Conservation (phyloP, 2,797 vertebrate species). For the Benthosema pterotum region DNA sequence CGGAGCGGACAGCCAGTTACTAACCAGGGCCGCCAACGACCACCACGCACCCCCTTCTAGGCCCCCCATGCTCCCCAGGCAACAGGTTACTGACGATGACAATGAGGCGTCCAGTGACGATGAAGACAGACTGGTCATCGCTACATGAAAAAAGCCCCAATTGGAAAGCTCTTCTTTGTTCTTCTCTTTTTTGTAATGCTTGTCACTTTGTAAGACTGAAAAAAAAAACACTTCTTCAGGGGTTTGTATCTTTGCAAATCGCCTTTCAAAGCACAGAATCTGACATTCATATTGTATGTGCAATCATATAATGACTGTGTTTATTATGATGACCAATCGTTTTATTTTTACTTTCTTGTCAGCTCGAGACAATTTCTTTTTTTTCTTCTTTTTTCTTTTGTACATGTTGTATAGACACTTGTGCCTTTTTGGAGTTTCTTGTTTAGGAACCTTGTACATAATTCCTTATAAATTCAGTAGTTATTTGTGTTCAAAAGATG, state of each 20-base stretch:
- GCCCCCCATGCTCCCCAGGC: constrained; percentile 62
- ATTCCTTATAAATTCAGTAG: constrained; percentile 89
- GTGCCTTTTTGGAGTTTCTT: constrained; percentile 98
- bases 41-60: constrained; percentile 52
- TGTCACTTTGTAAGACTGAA: constrained; percentile 85
- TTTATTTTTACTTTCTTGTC: constrained; percentile 82
- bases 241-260: constrained; percentile 85
- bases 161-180: constrained; percentile 53
- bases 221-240: constrained; percentile 86
- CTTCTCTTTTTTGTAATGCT: constrained; percentile 79
- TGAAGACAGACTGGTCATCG: constrained; percentile 97
- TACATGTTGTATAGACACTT: constrained; percentile 99
- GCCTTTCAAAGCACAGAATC: constrained; percentile 97
- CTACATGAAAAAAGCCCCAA: constrained; percentile 81
- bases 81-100: constrained; percentile 81
- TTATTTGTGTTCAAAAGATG: constrained; percentile 86
- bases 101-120: constrained; percentile 94
- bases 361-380: constrained; percentile 80
- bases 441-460: constrained; percentile 97
- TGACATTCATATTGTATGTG: constrained; percentile 94
- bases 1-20: constrained; percentile 32
- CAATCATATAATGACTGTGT: constrained; percentile 87
- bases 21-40: constrained; percentile 42
- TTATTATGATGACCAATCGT: constrained; percentile 88
- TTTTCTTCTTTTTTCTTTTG: too few relatives aligned